phyloP scores from a whole-genome alignment of 2,797 vertebrate species.

The Rhinichthys osculus region DNA sequence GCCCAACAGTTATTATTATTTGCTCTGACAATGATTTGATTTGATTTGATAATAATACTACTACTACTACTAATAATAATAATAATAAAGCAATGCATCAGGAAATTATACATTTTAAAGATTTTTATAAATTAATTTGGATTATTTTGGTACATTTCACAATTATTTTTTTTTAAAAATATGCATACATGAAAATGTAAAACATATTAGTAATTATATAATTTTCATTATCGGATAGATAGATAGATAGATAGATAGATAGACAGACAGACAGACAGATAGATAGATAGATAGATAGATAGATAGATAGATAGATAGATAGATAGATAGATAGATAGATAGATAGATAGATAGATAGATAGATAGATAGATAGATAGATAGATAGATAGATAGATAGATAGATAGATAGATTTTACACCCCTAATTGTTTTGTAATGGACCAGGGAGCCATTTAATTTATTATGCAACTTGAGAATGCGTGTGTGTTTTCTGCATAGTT shows the following conservation, averaged over 20 bases:
- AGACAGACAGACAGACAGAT: no score
- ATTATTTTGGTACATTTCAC: no score
- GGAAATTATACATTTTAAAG: neutral
- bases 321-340: no score
- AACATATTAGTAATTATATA: no score
- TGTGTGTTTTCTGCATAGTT: conserved; percentile 39
- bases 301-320: neutral
- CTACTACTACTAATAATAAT: neutral
- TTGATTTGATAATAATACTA: neutral
- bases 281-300: neutral
- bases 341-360: no score
- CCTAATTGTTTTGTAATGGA: neutral
- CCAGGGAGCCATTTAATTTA: conserved; percentile 18
- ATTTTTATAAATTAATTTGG: neutral
- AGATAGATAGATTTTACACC: no score
- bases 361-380: neutral
- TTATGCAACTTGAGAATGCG: conserved; percentile 28
- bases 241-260: no score
- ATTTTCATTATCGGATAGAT: no score
- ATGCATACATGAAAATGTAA: neutral
- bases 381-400: neutral
- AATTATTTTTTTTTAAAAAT: no score
- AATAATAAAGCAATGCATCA: no score
- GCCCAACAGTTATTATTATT: neutral
- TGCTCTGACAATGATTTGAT: neutral